phyloP scores from a whole-genome alignment of 1,140 invertebrate species.

The Pararge aegeria region DNA sequence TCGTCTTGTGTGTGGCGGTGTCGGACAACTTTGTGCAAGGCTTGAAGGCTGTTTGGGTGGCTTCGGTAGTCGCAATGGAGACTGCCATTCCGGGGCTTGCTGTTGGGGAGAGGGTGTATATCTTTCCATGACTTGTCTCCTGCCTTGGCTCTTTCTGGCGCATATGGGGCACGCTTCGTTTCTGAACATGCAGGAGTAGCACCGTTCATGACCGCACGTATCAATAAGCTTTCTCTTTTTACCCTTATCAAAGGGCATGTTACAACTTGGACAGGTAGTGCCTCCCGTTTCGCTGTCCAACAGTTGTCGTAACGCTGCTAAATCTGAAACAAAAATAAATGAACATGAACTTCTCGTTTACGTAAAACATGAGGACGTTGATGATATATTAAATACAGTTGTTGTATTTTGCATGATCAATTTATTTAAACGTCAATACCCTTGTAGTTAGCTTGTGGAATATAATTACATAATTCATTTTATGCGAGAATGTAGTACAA shows the following conservation, averaged over 20 bases:
- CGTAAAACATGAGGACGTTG: background rate
- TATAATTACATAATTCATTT: slow-evolving; percentile 32
- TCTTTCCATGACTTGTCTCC: slow-evolving; percentile 58
- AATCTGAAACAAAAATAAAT: slow-evolving; percentile 55
- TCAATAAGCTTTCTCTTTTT: slow-evolving; percentile 96
- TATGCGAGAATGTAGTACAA: slow-evolving; percentile 30
- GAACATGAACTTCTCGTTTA: background rate
- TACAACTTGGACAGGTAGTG: slow-evolving; percentile 88
- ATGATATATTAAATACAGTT: slow-evolving; percentile 4
- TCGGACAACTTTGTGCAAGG: slow-evolving; percentile 85
- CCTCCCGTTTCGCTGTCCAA: slow-evolving; percentile 78
- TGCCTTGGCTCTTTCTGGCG: slow-evolving; percentile 71
- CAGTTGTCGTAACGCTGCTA: slow-evolving; percentile 70
- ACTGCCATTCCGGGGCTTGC: slow-evolving; percentile 64
- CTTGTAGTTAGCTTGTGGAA: slow-evolving; percentile 25
- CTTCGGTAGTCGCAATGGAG: slow-evolving; percentile 65
- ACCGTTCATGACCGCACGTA: slow-evolving; percentile 95
- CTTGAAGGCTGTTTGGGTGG: slow-evolving; percentile 72
- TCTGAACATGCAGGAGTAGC: slow-evolving; percentile 95
- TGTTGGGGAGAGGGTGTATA: slow-evolving; percentile 78
- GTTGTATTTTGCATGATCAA: slow-evolving; percentile 21
- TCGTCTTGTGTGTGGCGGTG: slow-evolving; percentile 88
- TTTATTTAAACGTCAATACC: slow-evolving; percentile 22
- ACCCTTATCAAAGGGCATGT: slow-evolving; percentile 96
- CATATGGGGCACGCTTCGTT: slow-evolving; percentile 95